A percentile compares a stretch with the other conserved stretches of the same genome.
These are phyloP conservation scores for Barnardius zonarius DNA, from an alignment of 2,113 vertebrate genomes.

Conservation along the genomic window DNA sequence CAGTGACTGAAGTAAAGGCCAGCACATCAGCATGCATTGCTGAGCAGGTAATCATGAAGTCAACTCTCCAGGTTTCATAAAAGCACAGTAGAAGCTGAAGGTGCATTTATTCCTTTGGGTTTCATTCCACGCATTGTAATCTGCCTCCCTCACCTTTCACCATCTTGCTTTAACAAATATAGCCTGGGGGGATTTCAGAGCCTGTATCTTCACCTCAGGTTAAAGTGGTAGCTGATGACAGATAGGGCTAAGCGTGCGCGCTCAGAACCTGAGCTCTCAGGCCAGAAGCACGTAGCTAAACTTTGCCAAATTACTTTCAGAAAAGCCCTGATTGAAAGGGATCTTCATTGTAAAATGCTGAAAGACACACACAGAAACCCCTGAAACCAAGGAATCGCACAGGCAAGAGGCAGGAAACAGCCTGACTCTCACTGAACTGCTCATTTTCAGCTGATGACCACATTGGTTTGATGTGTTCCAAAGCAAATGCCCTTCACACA, in stretches of 20 bases:
- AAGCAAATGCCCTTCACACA: background rate
- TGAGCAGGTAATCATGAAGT: background rate
- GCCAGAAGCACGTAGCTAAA: background rate
- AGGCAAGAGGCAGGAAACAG: background rate
- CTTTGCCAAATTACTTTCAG: constrained; percentile 26
- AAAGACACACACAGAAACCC: constrained; percentile 4
- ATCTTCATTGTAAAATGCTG: constrained; percentile 44
- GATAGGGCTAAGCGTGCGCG: background rate
- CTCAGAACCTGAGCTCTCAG: background rate
- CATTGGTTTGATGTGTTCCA: background rate
- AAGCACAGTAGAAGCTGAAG: background rate
- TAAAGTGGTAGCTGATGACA: constrained; percentile 63
- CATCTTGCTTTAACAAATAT: background rate
- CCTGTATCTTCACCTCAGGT: background rate
- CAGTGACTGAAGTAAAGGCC: background rate
- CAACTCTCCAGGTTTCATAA: fast-evolving
- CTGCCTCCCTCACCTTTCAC: constrained; percentile 49
- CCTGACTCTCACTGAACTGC: background rate
- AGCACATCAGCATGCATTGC: background rate
- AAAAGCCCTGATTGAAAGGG: constrained; percentile 39
- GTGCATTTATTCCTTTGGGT: background rate
- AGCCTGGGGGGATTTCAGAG: background rate
- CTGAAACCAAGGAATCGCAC: background rate
- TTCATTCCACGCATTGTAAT: constrained; percentile 12
- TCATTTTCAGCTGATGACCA: background rate